Evolutionary conservation across 2,797 vertebrate species (phyloP).

Genomic region (Tapirus indicus): DNA sequence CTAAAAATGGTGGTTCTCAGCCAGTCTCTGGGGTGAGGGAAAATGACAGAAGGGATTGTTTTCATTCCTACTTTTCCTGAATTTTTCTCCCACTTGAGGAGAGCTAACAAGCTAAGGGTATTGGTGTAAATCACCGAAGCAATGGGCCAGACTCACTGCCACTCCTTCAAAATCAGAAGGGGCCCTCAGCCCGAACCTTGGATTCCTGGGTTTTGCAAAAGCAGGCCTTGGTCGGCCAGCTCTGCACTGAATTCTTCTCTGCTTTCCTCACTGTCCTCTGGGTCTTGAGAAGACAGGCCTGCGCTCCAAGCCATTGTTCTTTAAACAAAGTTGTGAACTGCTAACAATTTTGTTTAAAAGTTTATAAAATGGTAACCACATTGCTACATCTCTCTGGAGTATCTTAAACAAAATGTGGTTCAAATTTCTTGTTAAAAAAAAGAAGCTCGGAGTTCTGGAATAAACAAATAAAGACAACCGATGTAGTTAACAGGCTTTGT

Average conservation of each 20-base stretch:
- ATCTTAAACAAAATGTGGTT: constrained; percentile 78
- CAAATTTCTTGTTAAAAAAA: constrained; percentile 62
- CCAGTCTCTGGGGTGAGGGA: background rate
- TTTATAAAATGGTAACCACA: constrained; percentile 72
- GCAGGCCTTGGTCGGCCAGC: background rate
- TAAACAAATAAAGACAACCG: constrained; percentile 68
- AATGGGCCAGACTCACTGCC: background rate
- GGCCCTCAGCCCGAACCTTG: background rate
- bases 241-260: constrained; percentile 7
- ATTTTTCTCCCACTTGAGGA: constrained; percentile 19
- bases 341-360: constrained; percentile 72
- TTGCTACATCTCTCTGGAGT: constrained; percentile 70
- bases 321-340: constrained; percentile 70
- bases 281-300: constrained; percentile 56
- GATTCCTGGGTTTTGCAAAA: background rate
- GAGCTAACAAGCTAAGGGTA: background rate
- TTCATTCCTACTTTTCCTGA: background rate
- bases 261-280: constrained; percentile 23
- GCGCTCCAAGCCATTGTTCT: constrained; percentile 65
- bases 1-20: background rate
- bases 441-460: constrained; percentile 57
- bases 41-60: background rate
- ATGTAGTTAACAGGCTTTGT: constrained; percentile 20
- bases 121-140: background rate
- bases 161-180: background rate